phyloP scores from a whole-genome alignment of 2,888 invertebrate genomes.

The Acanthosoma haemorrhoidale region DNA sequence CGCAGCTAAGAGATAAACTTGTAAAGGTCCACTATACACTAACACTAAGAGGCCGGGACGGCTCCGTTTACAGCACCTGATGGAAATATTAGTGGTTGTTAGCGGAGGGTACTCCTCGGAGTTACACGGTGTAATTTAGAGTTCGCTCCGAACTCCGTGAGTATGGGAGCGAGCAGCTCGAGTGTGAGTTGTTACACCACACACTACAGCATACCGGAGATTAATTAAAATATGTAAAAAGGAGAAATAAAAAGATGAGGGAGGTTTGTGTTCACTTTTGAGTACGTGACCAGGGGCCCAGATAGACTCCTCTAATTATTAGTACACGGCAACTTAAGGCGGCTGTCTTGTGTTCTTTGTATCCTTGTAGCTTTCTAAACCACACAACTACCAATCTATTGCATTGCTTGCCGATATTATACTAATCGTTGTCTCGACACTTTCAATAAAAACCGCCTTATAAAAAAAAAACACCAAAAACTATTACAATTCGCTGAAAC shows the following conservation, averaged over 20 bases:
- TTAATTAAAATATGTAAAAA: slow-evolving; percentile 12
- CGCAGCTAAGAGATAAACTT: too few species aligned
- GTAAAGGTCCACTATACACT: too few species aligned
- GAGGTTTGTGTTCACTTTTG: slow-evolving; percentile 8
- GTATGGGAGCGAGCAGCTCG: too few species aligned
- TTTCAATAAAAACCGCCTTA: too few species aligned
- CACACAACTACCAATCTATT: not conserved
- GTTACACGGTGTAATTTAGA: too few species aligned
- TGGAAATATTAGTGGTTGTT: slow-evolving; percentile 11
- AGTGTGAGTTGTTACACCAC: slow-evolving; percentile 4
- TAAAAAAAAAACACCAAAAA: too few species aligned
- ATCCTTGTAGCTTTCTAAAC: not conserved
- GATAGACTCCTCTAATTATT: slow-evolving; percentile 10
- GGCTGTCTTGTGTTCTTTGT: not conserved
- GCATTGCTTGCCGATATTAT: slow-evolving; percentile 3
- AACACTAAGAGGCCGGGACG: too few species aligned
- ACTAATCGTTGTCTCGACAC: too few species aligned
- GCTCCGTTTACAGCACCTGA: too few species aligned
- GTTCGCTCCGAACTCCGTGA: too few species aligned
- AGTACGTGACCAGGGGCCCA: slow-evolving; percentile 1
- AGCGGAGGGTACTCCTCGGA: not conserved
- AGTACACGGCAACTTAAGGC: not conserved
- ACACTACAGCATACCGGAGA: not conserved
- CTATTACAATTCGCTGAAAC: too few species aligned
- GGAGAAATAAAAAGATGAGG: not conserved